These are phyloP conservation scores for Lipotes vexillifer DNA, from an alignment of 2,113 vertebrate species.

Conservation along the genomic window DNA sequence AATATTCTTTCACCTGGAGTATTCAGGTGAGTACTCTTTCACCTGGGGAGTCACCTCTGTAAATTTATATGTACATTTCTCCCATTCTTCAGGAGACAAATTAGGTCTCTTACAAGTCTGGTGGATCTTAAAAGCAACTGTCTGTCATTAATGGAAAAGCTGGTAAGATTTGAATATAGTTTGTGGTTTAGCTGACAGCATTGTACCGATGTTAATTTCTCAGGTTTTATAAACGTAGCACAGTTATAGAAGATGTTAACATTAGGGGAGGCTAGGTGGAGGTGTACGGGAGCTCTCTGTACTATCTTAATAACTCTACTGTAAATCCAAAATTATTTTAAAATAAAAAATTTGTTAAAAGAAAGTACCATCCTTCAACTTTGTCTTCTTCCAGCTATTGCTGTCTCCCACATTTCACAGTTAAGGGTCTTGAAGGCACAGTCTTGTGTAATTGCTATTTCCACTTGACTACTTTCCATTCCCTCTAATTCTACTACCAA, in stretches of 20 bases:
- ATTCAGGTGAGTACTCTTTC: not conserved
- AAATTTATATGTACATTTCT: not conserved
- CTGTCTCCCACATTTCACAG: not conserved
- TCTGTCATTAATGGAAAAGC: not conserved
- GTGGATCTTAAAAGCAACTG: conserved; percentile 28
- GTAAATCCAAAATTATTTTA: not conserved
- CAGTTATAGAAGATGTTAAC: not conserved
- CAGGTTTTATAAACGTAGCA: not conserved
- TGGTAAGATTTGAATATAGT: not conserved
- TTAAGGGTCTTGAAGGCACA: not conserved
- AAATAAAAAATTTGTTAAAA: not conserved
- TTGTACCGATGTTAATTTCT: not conserved
- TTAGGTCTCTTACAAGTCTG: not conserved
- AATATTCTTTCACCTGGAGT: not conserved
- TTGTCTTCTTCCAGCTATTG: not conserved
- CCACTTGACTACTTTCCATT: not conserved
- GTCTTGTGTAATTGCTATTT: not conserved
- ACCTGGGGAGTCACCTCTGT: not conserved
- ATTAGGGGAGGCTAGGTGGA: not conserved
- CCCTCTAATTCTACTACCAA: not conserved
- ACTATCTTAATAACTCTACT: not conserved
- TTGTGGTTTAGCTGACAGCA: not conserved
- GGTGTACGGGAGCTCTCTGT: not conserved
- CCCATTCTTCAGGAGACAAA: not conserved
- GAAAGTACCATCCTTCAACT: not conserved